phyloP scores from a whole-genome alignment of 2,797 vertebrate species.

The Argentina silus region DNA sequence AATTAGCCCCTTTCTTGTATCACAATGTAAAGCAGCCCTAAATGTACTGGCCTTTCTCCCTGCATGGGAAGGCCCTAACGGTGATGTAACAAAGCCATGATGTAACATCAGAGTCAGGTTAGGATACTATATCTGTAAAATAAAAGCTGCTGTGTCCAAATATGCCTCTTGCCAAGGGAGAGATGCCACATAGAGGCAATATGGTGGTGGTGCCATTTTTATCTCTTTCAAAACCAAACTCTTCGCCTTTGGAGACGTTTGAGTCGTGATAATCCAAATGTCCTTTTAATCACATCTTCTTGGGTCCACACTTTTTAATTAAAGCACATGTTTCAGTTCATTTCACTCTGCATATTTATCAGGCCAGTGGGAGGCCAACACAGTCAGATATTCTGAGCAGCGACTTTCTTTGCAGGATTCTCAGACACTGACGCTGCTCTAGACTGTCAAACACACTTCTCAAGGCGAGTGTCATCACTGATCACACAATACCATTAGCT shows the following conservation, averaged over 20 bases:
- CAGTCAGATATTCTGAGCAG: neutral
- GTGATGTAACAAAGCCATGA: neutral
- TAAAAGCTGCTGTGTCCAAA: too few relatives aligned
- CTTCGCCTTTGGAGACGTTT: slow-evolving; percentile 64
- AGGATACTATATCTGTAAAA: too few relatives aligned
- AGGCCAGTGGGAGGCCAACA: slow-evolving; percentile 67
- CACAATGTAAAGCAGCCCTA: neutral
- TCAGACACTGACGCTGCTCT: neutral
- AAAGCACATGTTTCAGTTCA: slow-evolving; percentile 81
- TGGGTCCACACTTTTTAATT: slow-evolving; percentile 80
- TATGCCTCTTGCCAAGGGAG: too few relatives aligned
- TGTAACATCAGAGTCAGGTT: too few relatives aligned
- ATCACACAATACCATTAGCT: slow-evolving; percentile 79
- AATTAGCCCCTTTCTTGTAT: slow-evolving; percentile 34
- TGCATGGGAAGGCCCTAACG: slow-evolving; percentile 13
- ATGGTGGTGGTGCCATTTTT: slow-evolving; percentile 36
- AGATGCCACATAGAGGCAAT: slow-evolving; percentile 30
- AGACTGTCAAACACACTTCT: slow-evolving; percentile 8
- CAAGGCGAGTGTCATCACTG: slow-evolving; percentile 54
- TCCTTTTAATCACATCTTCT: slow-evolving; percentile 78
- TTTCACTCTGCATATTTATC: slow-evolving; percentile 83
- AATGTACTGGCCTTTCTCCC: neutral
- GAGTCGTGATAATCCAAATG: slow-evolving; percentile 74
- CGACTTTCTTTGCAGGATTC: neutral
- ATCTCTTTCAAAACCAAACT: slow-evolving; percentile 39